Conservation (phyloP, 1,140 invertebrate genomes). For the Heliconius hermathena region DNA sequence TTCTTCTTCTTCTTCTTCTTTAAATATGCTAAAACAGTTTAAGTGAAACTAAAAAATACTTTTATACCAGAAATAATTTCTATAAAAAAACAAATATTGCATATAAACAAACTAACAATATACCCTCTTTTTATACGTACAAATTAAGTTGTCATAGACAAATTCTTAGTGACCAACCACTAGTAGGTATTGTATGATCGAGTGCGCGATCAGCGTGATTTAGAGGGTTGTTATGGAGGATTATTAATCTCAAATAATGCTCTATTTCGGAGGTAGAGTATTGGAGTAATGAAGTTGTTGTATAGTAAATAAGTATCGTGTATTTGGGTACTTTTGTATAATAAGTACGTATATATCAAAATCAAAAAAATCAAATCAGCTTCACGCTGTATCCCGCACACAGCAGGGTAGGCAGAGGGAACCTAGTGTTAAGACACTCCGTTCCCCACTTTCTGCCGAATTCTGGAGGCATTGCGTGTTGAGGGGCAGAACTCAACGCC, state of each 20-base stretch:
- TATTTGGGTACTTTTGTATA: too few species aligned
- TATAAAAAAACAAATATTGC: neutral
- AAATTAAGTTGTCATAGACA: conserved; percentile 1
- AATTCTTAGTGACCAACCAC: conserved; percentile 8
- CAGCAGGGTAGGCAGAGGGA: too few species aligned
- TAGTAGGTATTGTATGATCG: neutral
- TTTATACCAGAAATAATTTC: neutral
- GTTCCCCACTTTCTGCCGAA: too few species aligned
- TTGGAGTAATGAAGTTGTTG: neutral
- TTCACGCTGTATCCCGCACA: too few species aligned
- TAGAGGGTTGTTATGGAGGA: conserved; percentile 1
- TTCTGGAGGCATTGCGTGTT: too few species aligned
- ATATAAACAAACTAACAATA: neutral
- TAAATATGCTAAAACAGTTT: too few species aligned
- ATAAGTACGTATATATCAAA: too few species aligned
- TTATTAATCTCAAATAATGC: conserved; percentile 7
- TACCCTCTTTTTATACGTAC: neutral
- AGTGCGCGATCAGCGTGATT: conserved; percentile 7
- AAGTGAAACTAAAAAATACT: too few species aligned
- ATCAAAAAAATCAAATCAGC: too few species aligned
- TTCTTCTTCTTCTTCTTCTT: too few species aligned
- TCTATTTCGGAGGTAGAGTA: neutral
- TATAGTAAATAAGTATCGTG: neutral
- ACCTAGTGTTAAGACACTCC: too few species aligned
- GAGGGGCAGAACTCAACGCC: too few species aligned